Evolutionary conservation across 2,888 invertebrate genomes (phyloP).

Genomic region (Pyrocoelia pectoralis): DNA sequence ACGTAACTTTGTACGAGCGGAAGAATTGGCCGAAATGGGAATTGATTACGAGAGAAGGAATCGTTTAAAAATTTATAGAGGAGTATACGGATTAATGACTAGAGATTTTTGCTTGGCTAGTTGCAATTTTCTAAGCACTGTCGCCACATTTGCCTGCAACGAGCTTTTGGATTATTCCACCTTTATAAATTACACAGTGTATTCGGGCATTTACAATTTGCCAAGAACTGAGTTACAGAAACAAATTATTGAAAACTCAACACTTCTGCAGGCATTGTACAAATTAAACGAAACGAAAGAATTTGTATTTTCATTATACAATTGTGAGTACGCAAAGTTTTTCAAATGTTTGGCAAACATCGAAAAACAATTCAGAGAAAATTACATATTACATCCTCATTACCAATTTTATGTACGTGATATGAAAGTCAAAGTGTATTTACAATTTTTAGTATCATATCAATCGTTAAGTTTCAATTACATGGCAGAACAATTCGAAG

Average conservation of each 20-base stretch:
- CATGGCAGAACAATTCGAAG: slow-evolving; percentile 76
- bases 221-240: slow-evolving; percentile 55
- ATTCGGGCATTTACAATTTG: slow-evolving; percentile 57
- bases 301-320: slow-evolving; percentile 69
- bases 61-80: slow-evolving; percentile 73
- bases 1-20: slow-evolving; percentile 53
- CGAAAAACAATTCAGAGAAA: slow-evolving; percentile 64
- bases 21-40: slow-evolving; percentile 49
- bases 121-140: slow-evolving; percentile 70
- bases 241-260: slow-evolving; percentile 62
- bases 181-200: slow-evolving; percentile 58
- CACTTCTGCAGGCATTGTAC: slow-evolving; percentile 84
- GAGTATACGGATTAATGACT: slow-evolving; percentile 72
- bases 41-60: slow-evolving; percentile 80
- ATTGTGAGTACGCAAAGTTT: slow-evolving; percentile 74
- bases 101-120: slow-evolving; percentile 74
- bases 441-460: slow-evolving; percentile 75
- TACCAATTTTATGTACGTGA: slow-evolving; percentile 74
- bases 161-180: slow-evolving; percentile 75
- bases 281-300: slow-evolving; percentile 71
- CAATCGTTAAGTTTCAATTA: slow-evolving; percentile 70
- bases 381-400: slow-evolving; percentile 71
- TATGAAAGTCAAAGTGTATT: slow-evolving; percentile 76
- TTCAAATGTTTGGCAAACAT: slow-evolving; percentile 62
- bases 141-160: slow-evolving; percentile 78